Evolutionary conservation across 2,797 vertebrate species (phyloP).

Genomic region (Cephalopachus bancanus): DNA sequence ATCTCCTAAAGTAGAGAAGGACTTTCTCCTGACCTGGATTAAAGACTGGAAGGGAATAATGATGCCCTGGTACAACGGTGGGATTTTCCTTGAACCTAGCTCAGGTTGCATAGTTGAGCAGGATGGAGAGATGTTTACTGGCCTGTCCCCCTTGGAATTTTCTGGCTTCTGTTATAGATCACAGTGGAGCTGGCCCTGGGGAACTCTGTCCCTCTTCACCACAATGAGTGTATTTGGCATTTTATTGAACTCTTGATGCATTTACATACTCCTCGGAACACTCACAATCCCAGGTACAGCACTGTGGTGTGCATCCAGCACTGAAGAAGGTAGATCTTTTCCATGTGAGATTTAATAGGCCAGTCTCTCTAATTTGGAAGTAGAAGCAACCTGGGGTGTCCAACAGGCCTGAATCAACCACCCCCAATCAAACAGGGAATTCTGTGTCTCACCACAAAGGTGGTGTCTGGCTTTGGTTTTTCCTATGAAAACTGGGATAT

Average conservation of each 20-base stretch:
- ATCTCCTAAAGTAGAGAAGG: neutral
- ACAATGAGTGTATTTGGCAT: neutral
- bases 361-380: fast-evolving
- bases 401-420: fast-evolving
- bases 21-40: no score
- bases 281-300: fast-evolving
- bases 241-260: neutral
- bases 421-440: no score
- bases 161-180: no score
- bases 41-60: fast-evolving
- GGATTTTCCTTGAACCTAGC: fast-evolving
- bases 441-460: neutral
- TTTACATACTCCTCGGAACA: fast-evolving
- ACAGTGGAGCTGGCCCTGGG: neutral
- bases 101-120: fast-evolving
- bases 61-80: fast-evolving
- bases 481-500: neutral
- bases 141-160: neutral
- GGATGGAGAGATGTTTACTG: fast-evolving
- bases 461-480: neutral
- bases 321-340: neutral
- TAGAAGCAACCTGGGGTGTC: fast-evolving
- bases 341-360: neutral
- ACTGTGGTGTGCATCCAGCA: fast-evolving
- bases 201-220: neutral